Evolutionary conservation across 1,140 invertebrate species (phyloP), one percentile per base, ranked within the genome.

Genomic region (Drosophila orosa): DNA sequence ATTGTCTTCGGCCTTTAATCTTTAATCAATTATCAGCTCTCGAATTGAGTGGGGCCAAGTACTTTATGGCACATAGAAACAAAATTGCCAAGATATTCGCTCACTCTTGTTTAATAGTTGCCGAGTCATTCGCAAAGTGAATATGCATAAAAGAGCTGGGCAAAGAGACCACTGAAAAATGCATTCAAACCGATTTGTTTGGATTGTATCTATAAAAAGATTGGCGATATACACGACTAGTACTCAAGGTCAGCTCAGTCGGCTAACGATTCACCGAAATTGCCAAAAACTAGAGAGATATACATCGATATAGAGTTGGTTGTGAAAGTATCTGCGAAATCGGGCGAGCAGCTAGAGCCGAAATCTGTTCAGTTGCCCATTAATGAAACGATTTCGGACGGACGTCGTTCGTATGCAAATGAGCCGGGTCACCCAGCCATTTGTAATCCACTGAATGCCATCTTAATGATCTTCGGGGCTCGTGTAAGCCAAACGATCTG

Each of bases 241-340:
- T 76, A 83, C 63, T 87, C 66, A 89, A 87, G 83, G 83, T 87
- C 80, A 58, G 39, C 7, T 19, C 62, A 13, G 35, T 24, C 27
- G n/a, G 40, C 56, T 40, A 40, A 45, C 74, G 74, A 76, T 60
- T 68, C 65, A 57, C 54, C 59, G 62, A 73, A 74, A 74, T 71
- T 52, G 78, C 74, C 60, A 82, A 74, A 80, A 80, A 57, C 54
- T 35, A 48, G 27, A 42, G 17, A 56, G 47, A 42, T 57, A 37
- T 29, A 67, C n/a, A n/a, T n/a, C n/a, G 54, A 42, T 54, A 78
- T 73, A 37, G 50, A 22, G 60, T 40, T 62, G 73, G 58, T 87
- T 80, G 62, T 80, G 85, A 87, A 87, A 87, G 85, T 89, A 62
- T 77, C 76, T 66, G 78, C 60, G 56, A 85, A 90, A 63, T 89